These are phyloP conservation scores for Nematopogon swammerdamellus DNA, from an alignment of 2,888 invertebrate genomes.

Conservation along the genomic window DNA sequence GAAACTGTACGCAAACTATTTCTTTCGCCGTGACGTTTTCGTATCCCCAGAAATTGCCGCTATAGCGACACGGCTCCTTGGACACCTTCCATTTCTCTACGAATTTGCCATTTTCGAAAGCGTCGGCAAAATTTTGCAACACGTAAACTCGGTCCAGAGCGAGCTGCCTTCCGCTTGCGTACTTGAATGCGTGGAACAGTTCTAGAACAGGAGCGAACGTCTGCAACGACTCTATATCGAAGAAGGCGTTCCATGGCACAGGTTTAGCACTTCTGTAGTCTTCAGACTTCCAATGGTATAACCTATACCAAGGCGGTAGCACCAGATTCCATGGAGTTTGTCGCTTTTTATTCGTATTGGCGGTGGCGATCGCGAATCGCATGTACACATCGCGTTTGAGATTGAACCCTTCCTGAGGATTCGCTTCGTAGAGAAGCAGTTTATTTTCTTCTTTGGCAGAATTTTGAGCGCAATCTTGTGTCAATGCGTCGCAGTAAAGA, in stretches of 20 bases:
- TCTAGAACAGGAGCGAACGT: conserved; percentile 84
- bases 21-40: conserved; percentile 62
- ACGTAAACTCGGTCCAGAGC: conserved; percentile 75
- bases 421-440: conserved; percentile 90
- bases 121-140: conserved; percentile 81
- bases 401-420: conserved; percentile 96
- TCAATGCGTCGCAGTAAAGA: neutral
- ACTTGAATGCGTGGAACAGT: conserved; percentile 69
- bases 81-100: conserved; percentile 74
- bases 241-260: conserved; percentile 81
- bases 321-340: conserved; percentile 65
- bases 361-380: conserved; percentile 81
- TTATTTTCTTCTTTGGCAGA: conserved; percentile 26
- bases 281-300: conserved; percentile 85
- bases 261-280: conserved; percentile 53
- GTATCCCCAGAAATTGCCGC: conserved; percentile 67
- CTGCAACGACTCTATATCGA: conserved; percentile 76
- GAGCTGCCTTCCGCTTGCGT: conserved; percentile 20
- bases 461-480: neutral
- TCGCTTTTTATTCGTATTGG: conserved; percentile 57
- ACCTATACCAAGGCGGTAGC: conserved; percentile 87
- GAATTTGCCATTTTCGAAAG: conserved; percentile 79
- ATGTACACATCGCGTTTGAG: conserved; percentile 94
- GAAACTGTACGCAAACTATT: conserved; percentile 76
- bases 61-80: conserved; percentile 28